phyloP scores from a whole-genome alignment of 2,888 invertebrate species.

The Drosophila crucigera region DNA sequence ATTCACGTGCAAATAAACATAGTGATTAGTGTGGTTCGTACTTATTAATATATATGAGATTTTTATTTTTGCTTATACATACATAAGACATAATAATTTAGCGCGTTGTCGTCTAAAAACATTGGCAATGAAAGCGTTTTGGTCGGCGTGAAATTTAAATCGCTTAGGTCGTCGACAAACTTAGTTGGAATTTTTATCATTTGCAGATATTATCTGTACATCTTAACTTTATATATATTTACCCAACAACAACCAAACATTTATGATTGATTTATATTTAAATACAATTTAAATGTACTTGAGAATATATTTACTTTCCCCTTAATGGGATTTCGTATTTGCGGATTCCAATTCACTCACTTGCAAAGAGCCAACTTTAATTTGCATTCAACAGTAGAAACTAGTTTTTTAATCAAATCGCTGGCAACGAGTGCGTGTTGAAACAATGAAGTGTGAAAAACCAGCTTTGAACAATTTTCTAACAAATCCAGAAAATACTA shows the following conservation, averaged over 20 bases:
- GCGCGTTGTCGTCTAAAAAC: neutral
- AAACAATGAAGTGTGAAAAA: conserved; percentile 42
- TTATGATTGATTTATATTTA: neutral
- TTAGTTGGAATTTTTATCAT: neutral
- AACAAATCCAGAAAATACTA: conserved; percentile 26
- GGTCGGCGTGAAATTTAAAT: neutral
- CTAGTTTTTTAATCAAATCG: conserved; percentile 50
- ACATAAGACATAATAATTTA: neutral
- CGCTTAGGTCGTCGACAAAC: neutral
- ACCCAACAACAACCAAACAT: neutral
- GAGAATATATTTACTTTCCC: neutral
- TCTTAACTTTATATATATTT: neutral
- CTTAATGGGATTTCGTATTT: neutral
- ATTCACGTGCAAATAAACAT: neutral
- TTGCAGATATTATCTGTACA: neutral
- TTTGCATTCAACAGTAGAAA: conserved; percentile 30
- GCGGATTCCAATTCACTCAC: neutral
- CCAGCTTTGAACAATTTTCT: conserved; percentile 45
- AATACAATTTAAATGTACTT: neutral
- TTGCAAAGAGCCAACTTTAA: conserved; percentile 25
- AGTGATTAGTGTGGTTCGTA: fast-evolving
- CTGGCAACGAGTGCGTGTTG: conserved; percentile 18
- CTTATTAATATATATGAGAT: neutral
- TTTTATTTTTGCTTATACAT: neutral
- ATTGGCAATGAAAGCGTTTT: neutral